phyloP scores from a whole-genome alignment of 2,888 invertebrate genomes.

The Rhorus exstirpatorius region DNA sequence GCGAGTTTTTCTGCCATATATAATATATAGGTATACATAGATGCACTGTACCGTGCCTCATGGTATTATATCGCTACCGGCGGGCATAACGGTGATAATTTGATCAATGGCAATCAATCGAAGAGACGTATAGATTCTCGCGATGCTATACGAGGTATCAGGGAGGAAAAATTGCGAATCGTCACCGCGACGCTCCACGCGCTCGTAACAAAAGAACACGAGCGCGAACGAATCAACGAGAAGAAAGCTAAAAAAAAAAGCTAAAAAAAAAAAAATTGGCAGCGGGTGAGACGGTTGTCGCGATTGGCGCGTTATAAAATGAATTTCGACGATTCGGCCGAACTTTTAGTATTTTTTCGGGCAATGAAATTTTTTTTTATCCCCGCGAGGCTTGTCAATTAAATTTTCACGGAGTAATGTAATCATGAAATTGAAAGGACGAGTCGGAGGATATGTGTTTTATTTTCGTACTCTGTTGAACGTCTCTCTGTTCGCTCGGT shows the following conservation, averaged over 20 bases:
- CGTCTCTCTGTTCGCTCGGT: not conserved
- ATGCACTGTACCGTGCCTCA: not conserved
- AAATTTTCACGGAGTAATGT: not conserved
- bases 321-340: slow-evolving; percentile 33
- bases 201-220: slow-evolving; percentile 29
- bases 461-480: not conserved
- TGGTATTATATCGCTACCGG: slow-evolving; percentile 26
- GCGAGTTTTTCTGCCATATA: not conserved
- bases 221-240: slow-evolving; percentile 40
- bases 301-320: slow-evolving; percentile 26
- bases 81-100: slow-evolving; percentile 71
- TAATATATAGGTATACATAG: not conserved
- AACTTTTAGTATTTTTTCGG: slow-evolving; percentile 22
- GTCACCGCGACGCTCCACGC: slow-evolving; percentile 16
- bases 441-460: not conserved
- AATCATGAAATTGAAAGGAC: slow-evolving; percentile 15
- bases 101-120: slow-evolving; percentile 80
- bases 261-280: slow-evolving; percentile 35
- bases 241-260: not conserved
- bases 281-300: not conserved
- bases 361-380: slow-evolving; percentile 2
- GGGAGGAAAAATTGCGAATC: slow-evolving; percentile 21
- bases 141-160: slow-evolving; percentile 31
- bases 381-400: slow-evolving; percentile 7
- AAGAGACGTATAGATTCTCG: slow-evolving; percentile 52